Conservation (phyloP, 92 coral and sea anemone species). For the Siderastrea radians region DNA sequence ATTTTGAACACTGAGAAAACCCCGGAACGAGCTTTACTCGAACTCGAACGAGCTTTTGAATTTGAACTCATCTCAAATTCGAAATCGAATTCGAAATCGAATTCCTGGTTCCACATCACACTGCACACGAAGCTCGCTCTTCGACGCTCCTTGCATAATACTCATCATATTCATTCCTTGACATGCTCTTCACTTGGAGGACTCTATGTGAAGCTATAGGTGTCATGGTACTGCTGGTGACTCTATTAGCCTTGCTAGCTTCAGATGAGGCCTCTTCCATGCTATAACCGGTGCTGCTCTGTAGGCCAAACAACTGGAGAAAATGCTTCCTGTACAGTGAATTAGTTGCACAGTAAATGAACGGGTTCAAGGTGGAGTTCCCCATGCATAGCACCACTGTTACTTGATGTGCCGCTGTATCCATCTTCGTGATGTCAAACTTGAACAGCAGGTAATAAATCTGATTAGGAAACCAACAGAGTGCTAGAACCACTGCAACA, state of each 20-base stretch:
- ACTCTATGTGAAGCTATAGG: background rate
- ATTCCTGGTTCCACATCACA: background rate
- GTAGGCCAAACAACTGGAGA: conserved; percentile 2
- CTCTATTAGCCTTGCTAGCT: background rate
- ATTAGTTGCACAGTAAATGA: conserved; percentile 81
- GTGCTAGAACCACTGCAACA: conserved; percentile 67
- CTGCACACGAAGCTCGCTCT: background rate
- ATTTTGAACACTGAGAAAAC: too few species aligned
- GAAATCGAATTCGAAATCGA: background rate
- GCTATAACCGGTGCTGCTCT: background rate
- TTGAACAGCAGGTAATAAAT: conserved; percentile 84
- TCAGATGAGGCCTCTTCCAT: conserved; percentile 3
- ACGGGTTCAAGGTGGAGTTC: conserved; percentile 84
- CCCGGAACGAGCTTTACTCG: too few species aligned
- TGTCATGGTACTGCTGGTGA: background rate
- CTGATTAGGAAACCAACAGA: conserved; percentile 91
- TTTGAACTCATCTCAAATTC: background rate
- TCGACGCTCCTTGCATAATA: background rate
- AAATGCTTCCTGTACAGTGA: conserved; percentile 63
- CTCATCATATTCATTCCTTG: background rate
- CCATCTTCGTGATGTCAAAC: conserved; percentile 75
- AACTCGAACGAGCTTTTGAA: too few species aligned
- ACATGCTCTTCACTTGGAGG: background rate
- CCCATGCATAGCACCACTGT: conserved; percentile 86
- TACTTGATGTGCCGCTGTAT: conserved; percentile 70